A percentile compares a stretch with the other conserved stretches of the same genome.
Evolutionary conservation across 2,888 invertebrate genomes (phyloP).

Genomic region (Amiota minor): DNA sequence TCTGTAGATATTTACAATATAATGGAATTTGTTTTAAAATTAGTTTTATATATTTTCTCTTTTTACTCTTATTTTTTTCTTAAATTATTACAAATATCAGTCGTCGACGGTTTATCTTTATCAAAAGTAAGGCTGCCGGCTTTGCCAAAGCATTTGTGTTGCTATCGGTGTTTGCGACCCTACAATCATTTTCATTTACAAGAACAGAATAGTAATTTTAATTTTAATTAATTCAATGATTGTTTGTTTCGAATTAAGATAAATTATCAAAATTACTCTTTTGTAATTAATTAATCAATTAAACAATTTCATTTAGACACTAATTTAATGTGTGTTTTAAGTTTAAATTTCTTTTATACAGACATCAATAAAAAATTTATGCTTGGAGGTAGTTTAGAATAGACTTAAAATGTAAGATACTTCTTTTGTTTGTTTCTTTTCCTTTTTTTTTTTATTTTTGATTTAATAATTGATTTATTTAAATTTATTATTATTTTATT

Average conservation of each 20-base stretch:
- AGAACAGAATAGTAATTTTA: no score
- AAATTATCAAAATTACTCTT: slow-evolving; percentile 25
- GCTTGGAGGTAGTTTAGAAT: slow-evolving; percentile 62
- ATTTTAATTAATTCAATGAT: slow-evolving; percentile 20
- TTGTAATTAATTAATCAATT: slow-evolving; percentile 39
- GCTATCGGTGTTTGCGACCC: slow-evolving; percentile 17
- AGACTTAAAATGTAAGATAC: slow-evolving; percentile 50
- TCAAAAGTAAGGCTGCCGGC: slow-evolving; percentile 45
- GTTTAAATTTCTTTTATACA: slow-evolving; percentile 13
- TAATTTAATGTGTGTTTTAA: slow-evolving; percentile 42
- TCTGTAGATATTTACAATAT: slow-evolving; percentile 44
- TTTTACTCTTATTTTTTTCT: slow-evolving; percentile 47
- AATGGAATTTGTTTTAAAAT: slow-evolving; percentile 41
- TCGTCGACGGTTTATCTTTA: slow-evolving; percentile 63
- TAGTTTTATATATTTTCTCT: slow-evolving; percentile 45
- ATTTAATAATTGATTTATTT: slow-evolving; percentile 24
- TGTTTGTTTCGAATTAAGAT: slow-evolving; percentile 28
- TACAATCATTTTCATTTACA: no score
- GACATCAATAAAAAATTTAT: slow-evolving; percentile 46
- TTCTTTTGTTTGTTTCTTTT: no score
- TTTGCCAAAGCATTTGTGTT: slow-evolving; percentile 37
- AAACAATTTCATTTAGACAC: slow-evolving; percentile 45
- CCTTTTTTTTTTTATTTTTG: slow-evolving; percentile 5
- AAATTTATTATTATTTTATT: slow-evolving; percentile 7
- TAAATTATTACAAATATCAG: slow-evolving; percentile 68